Evolutionary conservation across 1,140 invertebrate genomes (phyloP).

Genomic region (Diorhabda sublineata): DNA sequence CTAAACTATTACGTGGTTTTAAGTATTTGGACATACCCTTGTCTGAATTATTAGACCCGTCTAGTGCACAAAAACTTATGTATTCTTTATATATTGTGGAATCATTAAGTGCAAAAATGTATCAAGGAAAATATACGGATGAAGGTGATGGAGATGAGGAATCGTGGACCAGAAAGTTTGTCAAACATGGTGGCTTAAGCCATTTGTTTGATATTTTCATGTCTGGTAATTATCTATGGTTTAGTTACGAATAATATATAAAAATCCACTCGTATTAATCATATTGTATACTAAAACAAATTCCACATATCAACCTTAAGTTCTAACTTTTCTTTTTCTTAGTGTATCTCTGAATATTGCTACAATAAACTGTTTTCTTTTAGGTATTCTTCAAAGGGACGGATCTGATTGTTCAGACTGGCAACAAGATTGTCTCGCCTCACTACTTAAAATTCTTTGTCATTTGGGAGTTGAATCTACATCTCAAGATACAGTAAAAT

Average conservation of each 20-base stretch:
- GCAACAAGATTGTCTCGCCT: conserved; percentile 90
- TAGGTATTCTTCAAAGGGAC: conserved; percentile 59
- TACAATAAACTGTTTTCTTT: conserved; percentile 6
- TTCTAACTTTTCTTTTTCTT: too few species aligned
- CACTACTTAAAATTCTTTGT: conserved; percentile 77
- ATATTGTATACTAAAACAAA: too few species aligned
- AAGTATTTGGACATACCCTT: conserved; percentile 64
- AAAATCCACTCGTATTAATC: too few species aligned
- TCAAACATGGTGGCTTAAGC: conserved; percentile 78
- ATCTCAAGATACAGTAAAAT: conserved; percentile 45
- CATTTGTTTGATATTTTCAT: conserved; percentile 90
- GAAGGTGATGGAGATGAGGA: conserved; percentile 29
- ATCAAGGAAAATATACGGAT: conserved; percentile 25
- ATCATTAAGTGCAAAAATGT: conserved; percentile 48
- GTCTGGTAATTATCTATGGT: conserved; percentile 57
- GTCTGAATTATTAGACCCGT: conserved; percentile 74
- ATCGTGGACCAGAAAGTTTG: conserved; percentile 73
- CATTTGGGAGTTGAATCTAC: conserved; percentile 71
- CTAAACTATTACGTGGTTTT: conserved; percentile 77
- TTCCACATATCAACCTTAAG: too few species aligned
- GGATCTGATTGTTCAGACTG: conserved; percentile 77
- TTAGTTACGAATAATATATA: too few species aligned
- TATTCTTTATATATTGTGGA: conserved; percentile 92
- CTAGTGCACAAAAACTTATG: conserved; percentile 89
- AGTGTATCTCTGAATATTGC: too few species aligned